Conservation (phyloP, 2,888 invertebrate genomes). For the Aquatica leii region DNA sequence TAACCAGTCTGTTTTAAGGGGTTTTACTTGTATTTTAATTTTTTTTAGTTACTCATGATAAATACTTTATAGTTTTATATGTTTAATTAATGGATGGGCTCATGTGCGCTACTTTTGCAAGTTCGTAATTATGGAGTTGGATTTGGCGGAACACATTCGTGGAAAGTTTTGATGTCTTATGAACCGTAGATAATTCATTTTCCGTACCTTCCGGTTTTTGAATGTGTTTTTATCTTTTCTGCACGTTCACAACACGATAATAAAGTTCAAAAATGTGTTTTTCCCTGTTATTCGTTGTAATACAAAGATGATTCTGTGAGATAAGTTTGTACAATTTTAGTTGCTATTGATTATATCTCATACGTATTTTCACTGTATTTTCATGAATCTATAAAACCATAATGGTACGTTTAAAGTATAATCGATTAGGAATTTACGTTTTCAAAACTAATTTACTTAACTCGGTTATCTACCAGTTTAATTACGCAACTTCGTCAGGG, state of each 20-base stretch:
- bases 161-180: conserved; percentile 24
- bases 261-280: conserved; percentile 28
- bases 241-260: conserved; percentile 30
- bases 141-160: conserved; percentile 15
- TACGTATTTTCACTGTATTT: too few species aligned
- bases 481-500: not conserved
- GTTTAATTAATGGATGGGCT: too few species aligned
- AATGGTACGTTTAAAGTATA: too few species aligned
- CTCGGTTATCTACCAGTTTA: conserved; percentile 5
- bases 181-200: conserved; percentile 31
- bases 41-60: too few species aligned
- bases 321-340: conserved; percentile 28
- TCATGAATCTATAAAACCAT: too few species aligned
- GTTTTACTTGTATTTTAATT: too few species aligned
- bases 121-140: conserved; percentile 15
- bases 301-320: conserved; percentile 27
- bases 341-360: conserved; percentile 21
- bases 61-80: too few species aligned
- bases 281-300: conserved; percentile 3
- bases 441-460: too few species aligned
- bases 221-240: conserved; percentile 24
- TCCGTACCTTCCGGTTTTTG: conserved; percentile 32
- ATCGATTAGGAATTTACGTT: not conserved
- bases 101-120: too few species aligned
- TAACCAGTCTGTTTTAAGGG: too few species aligned